Evolutionary conservation across 2,888 invertebrate species (phyloP).

Genomic region (Diplolepis rosae): DNA sequence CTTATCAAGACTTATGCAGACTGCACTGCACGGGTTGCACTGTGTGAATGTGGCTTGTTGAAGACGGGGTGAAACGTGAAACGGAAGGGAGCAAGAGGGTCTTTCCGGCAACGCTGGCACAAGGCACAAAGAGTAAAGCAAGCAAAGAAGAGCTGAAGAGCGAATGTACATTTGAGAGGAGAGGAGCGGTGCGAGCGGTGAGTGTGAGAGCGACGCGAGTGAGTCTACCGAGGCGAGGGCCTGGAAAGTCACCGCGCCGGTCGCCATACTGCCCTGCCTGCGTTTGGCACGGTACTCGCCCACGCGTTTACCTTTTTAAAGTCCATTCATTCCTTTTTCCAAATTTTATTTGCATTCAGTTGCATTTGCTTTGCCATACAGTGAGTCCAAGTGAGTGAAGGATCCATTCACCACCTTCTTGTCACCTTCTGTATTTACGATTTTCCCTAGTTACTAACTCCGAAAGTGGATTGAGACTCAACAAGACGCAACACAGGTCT

Average conservation of each 20-base stretch:
- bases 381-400: not conserved
- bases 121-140: no score
- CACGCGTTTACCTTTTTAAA: not conserved
- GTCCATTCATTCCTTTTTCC: not conserved
- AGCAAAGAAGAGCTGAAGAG: no score
- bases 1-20: no score
- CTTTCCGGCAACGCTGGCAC: no score
- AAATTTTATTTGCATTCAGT: not conserved
- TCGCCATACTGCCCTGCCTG: conserved; percentile 86
- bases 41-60: no score
- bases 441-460: not conserved
- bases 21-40: no score
- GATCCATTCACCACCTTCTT: not conserved
- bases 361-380: not conserved
- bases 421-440: not conserved
- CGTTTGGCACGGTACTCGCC: conserved; percentile 59
- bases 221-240: not conserved
- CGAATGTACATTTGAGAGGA: no score
- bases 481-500: not conserved
- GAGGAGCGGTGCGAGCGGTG: not conserved
- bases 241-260: no score
- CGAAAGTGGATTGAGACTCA: not conserved
- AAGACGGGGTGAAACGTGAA: no score
- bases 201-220: not conserved
- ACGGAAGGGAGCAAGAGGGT: no score